Evolutionary conservation across 2,797 vertebrate genomes (phyloP).

Genomic region (Erethizon dorsatum): DNA sequence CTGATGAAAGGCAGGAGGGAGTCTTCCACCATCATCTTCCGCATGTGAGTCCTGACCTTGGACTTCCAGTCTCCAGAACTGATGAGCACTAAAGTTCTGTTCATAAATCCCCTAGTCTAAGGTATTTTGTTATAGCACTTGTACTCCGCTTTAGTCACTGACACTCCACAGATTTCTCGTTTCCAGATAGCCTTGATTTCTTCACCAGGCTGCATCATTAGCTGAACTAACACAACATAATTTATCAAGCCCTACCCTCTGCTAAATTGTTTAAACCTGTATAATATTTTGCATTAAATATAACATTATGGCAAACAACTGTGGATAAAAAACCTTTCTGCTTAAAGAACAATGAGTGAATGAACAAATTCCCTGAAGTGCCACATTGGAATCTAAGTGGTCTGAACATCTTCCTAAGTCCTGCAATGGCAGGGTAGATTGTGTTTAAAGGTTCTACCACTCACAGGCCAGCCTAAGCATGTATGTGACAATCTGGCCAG

Average conservation of each 20-base stretch:
- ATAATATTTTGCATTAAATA: not conserved
- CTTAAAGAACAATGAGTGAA: not conserved
- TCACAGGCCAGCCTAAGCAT: not conserved
- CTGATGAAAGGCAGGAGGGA: not conserved
- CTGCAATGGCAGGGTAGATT: not conserved
- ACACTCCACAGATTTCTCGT: not conserved
- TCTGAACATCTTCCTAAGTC: not conserved
- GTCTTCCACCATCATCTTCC: not conserved
- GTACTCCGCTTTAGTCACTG: not conserved
- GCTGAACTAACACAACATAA: not conserved
- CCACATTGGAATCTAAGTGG: not conserved
- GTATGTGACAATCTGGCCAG: not conserved
- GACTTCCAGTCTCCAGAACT: not conserved
- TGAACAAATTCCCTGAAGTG: not conserved
- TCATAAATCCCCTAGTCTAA: not conserved
- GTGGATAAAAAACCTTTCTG: not conserved
- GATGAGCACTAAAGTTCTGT: not conserved
- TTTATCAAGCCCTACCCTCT: not conserved
- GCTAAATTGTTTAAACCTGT: not conserved
- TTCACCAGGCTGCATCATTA: not conserved
- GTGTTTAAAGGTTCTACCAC: not conserved
- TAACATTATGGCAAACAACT: not conserved
- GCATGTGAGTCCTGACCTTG: not conserved
- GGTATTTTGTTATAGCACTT: not conserved
- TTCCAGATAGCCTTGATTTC: not conserved